These are phyloP conservation scores for Peromyscus attwateri DNA, from an alignment of 2,797 vertebrate genomes.

Conservation along the genomic window DNA sequence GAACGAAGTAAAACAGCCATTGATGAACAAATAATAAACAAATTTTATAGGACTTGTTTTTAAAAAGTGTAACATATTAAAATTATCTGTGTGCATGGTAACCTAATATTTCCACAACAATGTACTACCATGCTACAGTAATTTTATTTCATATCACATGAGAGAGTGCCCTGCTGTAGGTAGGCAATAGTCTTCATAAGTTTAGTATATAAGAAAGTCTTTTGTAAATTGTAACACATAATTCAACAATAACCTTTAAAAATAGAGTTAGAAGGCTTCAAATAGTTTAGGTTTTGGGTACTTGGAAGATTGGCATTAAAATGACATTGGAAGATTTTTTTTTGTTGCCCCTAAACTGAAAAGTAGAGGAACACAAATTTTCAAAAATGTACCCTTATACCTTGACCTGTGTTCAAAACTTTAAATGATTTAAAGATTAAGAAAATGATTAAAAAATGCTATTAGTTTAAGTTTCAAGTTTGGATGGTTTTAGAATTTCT, in stretches of 20 bases:
- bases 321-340: neutral
- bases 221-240: neutral
- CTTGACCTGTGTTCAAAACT: neutral
- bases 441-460: neutral
- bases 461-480: slow-evolving; percentile 45
- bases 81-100: neutral
- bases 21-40: slow-evolving; percentile 3
- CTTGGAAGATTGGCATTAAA: neutral
- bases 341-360: neutral
- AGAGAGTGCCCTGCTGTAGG: neutral
- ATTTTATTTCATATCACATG: slow-evolving; percentile 19
- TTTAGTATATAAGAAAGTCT: neutral
- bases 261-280: neutral
- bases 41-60: neutral
- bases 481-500: neutral
- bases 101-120: slow-evolving; percentile 19
- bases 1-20: slow-evolving; percentile 14
- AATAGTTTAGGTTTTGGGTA: neutral
- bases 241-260: neutral
- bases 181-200: neutral
- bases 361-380: neutral
- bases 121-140: neutral
- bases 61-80: neutral
- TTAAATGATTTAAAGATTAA: slow-evolving; percentile 18
- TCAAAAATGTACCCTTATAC: neutral